Evolutionary conservation across 2,888 invertebrate species (phyloP).

Genomic region (Phlogophora meticulosa): DNA sequence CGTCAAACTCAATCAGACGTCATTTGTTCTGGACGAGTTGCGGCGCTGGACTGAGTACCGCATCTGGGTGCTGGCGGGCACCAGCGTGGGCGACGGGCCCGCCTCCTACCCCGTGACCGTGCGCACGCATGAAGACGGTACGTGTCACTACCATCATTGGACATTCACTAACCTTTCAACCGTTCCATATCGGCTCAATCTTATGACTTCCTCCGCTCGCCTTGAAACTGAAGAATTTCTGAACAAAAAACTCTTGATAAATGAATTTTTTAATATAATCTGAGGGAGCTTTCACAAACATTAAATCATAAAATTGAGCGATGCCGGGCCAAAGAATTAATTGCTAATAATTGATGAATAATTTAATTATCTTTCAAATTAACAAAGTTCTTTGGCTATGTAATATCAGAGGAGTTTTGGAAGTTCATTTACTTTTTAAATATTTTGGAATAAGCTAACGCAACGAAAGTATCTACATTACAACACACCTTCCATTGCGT

Average conservation of each 20-base stretch:
- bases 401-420: slow-evolving; percentile 77
- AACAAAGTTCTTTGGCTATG: slow-evolving; percentile 77
- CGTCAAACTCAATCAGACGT: slow-evolving; percentile 95
- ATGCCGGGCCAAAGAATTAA: slow-evolving; percentile 73
- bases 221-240: slow-evolving; percentile 24
- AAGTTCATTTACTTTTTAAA: slow-evolving; percentile 62
- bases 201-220: slow-evolving; percentile 63
- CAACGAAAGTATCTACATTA: too few relatives aligned
- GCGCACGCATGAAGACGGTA: slow-evolving; percentile 99
- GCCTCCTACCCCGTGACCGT: slow-evolving; percentile 97
- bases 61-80: slow-evolving; percentile 99
- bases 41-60: slow-evolving; percentile 99
- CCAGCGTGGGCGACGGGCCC: slow-evolving; percentile 98
- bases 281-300: slow-evolving; percentile 58
- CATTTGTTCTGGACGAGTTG: slow-evolving; percentile 96
- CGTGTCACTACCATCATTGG: slow-evolving; percentile 89
- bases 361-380: slow-evolving; percentile 72
- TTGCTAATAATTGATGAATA: slow-evolving; percentile 72
- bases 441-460: slow-evolving; percentile 47
- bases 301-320: slow-evolving; percentile 79
- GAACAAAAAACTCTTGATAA: slow-evolving; percentile 46
- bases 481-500: slow-evolving; percentile 45
- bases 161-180: slow-evolving; percentile 46
- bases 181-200: slow-evolving; percentile 69
- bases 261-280: slow-evolving; percentile 58